Evolutionary conservation across 2,113 vertebrate genomes (phyloP).

Genomic region (Mesitornis unicolor): DNA sequence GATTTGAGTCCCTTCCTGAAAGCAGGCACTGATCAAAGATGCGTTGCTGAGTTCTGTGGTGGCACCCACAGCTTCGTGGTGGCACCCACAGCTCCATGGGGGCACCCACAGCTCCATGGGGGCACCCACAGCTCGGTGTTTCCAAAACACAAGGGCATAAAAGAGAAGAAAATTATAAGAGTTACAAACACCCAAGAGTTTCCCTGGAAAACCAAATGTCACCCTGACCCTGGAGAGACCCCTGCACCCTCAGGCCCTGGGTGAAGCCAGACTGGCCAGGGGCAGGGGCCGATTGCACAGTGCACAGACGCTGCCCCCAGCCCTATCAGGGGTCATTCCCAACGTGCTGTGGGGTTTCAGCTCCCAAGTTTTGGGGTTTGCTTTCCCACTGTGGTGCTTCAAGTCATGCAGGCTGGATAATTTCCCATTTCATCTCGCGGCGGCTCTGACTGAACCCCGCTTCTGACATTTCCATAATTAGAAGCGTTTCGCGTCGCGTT

Average conservation of each 20-base stretch:
- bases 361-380: too few relatives aligned
- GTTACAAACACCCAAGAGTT: background rate
- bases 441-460: background rate
- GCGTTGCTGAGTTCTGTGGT: fast-evolving
- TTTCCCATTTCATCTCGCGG: background rate
- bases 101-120: too few relatives aligned
- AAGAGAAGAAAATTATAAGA: too few relatives aligned
- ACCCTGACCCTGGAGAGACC: background rate
- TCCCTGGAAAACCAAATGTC: background rate
- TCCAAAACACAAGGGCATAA: too few relatives aligned
- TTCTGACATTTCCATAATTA: constrained; percentile 38
- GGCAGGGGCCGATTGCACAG: too few relatives aligned
- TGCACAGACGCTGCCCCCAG: too few relatives aligned
- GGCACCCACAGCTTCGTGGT: fast-evolving
- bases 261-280: background rate
- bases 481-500: background rate
- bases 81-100: too few relatives aligned
- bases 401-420: background rate
- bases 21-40: fast-evolving
- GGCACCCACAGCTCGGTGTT: too few relatives aligned
- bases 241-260: fast-evolving
- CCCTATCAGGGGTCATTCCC: too few relatives aligned
- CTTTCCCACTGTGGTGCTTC: background rate
- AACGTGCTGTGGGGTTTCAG: too few relatives aligned
- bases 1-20: background rate